Evolutionary conservation across 2,113 vertebrate species (phyloP).

Genomic region (Phalacrocorax aristotelis): DNA sequence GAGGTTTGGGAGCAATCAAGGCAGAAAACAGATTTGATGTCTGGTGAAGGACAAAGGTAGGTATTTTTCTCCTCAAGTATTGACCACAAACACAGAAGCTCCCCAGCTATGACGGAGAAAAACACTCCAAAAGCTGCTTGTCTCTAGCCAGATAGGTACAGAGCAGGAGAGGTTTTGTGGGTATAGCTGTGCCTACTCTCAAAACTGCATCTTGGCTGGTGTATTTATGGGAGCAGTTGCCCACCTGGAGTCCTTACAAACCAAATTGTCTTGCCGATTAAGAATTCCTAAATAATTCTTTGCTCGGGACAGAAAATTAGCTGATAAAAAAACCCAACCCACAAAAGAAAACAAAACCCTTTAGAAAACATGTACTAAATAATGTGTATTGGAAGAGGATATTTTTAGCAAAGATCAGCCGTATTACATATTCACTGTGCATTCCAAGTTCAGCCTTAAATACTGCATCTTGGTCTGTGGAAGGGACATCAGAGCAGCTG

Average conservation of each 20-base stretch:
- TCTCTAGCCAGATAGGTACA: neutral
- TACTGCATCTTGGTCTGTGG: neutral
- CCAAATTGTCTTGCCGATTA: neutral
- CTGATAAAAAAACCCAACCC: neutral
- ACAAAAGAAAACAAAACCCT: neutral
- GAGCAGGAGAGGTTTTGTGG: neutral
- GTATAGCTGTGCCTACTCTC: neutral
- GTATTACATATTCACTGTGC: neutral
- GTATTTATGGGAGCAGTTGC: neutral
- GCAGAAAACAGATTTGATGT: neutral
- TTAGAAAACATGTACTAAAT: neutral
- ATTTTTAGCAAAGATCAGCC: neutral
- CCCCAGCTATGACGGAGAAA: neutral
- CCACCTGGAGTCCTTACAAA: neutral
- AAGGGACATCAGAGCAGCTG: neutral
- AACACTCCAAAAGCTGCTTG: neutral
- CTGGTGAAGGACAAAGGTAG: neutral
- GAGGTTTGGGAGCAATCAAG: neutral
- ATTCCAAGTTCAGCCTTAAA: neutral
- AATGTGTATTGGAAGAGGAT: neutral
- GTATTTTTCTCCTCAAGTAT: neutral
- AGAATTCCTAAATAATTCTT: neutral
- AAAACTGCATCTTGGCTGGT: neutral
- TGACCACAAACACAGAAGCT: neutral
- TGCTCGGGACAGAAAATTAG: neutral